Evolutionary conservation across 2,888 invertebrate genomes (phyloP).

Genomic region (Fabriciana adippe): DNA sequence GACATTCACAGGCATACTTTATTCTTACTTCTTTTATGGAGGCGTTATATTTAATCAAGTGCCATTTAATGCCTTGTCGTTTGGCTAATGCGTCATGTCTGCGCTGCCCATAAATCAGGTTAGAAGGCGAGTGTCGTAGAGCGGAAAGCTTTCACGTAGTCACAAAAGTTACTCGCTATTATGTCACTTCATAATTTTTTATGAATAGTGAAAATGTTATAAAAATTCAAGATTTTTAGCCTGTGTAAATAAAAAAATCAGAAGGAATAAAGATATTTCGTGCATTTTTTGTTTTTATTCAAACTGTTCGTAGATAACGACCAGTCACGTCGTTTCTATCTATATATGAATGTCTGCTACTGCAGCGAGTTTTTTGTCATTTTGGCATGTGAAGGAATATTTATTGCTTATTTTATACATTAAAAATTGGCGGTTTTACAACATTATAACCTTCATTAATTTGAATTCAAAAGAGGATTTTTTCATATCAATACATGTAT

Average conservation of each 20-base stretch:
- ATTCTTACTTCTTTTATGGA: conserved; percentile 1
- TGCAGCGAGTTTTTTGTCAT: too few species aligned
- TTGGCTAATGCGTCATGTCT: conserved; percentile 26
- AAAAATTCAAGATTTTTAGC: conserved; percentile 4
- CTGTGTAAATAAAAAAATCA: background rate
- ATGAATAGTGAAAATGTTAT: conserved; percentile 27
- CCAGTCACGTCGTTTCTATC: too few species aligned
- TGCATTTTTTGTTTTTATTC: background rate
- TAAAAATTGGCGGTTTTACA: too few species aligned
- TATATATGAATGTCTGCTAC: too few species aligned
- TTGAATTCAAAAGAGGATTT: too few species aligned
- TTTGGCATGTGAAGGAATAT: too few species aligned
- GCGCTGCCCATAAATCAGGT: conserved; percentile 33
- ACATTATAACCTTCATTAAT: too few species aligned
- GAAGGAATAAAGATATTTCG: background rate
- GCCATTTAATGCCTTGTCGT: conserved; percentile 15
- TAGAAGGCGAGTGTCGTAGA: conserved; percentile 40
- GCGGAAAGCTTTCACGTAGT: conserved; percentile 36
- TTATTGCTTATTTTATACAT: too few species aligned
- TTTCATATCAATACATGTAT: too few species aligned
- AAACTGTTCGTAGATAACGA: background rate
- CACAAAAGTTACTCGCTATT: conserved; percentile 36
- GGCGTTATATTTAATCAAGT: conserved; percentile 18
- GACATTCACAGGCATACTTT: background rate
- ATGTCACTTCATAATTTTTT: conserved; percentile 32